Conservation (phyloP, 2,113 vertebrate species). For the Nettapus auritus region DNA sequence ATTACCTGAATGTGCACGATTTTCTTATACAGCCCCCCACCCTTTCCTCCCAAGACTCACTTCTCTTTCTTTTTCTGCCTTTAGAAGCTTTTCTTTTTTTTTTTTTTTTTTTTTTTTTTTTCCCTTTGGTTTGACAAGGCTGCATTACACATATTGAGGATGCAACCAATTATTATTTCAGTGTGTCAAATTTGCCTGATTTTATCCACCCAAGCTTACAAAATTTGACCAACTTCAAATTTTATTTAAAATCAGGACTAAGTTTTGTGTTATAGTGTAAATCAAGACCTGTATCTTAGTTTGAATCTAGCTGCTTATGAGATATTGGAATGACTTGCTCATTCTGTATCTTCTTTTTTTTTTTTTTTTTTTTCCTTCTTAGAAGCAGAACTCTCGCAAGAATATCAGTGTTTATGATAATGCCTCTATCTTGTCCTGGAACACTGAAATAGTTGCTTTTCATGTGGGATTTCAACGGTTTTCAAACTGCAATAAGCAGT, state of each 20-base stretch:
- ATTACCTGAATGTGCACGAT: neutral
- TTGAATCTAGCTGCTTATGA: neutral
- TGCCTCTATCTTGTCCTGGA: neutral
- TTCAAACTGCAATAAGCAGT: neutral
- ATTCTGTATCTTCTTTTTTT: neutral
- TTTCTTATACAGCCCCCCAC: neutral
- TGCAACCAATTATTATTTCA: neutral
- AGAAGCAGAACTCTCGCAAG: neutral
- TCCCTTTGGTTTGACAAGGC: neutral
- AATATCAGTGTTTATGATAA: constrained; percentile 32
- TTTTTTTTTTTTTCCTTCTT: neutral
- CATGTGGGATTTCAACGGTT: neutral
- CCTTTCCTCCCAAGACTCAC: neutral
- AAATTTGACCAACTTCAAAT: neutral
- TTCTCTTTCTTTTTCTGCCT: neutral
- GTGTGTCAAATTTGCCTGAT: neutral
- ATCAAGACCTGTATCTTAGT: neutral
- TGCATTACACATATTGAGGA: neutral
- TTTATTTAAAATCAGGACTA: neutral
- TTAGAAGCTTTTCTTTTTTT: neutral
- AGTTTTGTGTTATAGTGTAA: neutral
- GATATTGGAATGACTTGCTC: neutral
- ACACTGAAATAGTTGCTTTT: neutral
- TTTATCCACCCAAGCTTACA: neutral
- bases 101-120: constrained; percentile 11